Base-by-base conservation (phyloP, 2,888 invertebrate species). In the Syritta pipiens region DNA sequence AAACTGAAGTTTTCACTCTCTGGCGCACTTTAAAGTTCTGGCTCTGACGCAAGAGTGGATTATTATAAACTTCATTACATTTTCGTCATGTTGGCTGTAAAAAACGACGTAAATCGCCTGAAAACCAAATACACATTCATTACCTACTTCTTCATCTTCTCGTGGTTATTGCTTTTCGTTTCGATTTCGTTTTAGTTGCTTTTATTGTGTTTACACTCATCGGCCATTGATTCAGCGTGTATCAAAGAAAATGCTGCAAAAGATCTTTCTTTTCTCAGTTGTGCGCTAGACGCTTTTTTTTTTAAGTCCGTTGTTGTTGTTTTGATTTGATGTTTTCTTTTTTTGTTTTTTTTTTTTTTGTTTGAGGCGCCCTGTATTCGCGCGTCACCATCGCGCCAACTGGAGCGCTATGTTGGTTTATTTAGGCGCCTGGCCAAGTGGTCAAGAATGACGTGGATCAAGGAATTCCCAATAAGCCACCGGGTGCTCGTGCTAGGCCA, bases 381-480 rank as follows among this genome's bases (percentile, higher is more conserved):
- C 46, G 55, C 62, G 62, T 63, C 62, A 57, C 35, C 12, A 48
- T 22, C 37, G 9, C n/a, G 10, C 10, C 20, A 14, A 46, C 35
- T 59, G 55, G 51, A 75, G 60, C 35, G 40, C 28, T 40, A n/a
- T 30, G 19, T 9, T 19, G 32, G 67, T 74, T 59, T 74, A 53
- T 69, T 69, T 76, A 76, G 76, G 76, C 76, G 42, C 19, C 44
- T 42, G 9, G 69, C 76, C 69, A 76, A 76, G 53, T 62, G 42
- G 42, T 35, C 20, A 49, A 28, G 22, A 28, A 57, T 76, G 76
- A 69, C 76, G 76, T 69, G n/a, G 30, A 32, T 7, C 12, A 69
- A 63, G 76, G 69, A 76, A 76, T 76, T 76, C 76, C 76, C 75
- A 42, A 35, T 32, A 49, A 42, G 2, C 59, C 37, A 49, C 9